Evolutionary conservation across 1,140 invertebrate species (phyloP).

Genomic region (Babylonia areolata): DNA sequence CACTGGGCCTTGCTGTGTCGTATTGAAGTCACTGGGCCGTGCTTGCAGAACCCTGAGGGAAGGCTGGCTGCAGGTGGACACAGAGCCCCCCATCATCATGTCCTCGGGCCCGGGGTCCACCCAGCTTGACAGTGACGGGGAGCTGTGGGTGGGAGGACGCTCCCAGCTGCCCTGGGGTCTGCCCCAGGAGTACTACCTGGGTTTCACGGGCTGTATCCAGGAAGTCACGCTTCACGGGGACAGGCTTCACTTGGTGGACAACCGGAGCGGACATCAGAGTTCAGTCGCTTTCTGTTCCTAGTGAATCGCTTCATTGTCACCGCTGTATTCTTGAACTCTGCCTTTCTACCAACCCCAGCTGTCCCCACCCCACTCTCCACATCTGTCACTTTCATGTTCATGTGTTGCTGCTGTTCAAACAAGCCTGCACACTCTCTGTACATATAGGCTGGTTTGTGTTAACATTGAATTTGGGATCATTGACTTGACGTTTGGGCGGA

Average conservation of each 20-base stretch:
- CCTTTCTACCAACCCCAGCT: background rate
- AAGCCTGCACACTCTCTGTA: too few relatives aligned
- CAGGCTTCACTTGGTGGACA: conserved; percentile 62
- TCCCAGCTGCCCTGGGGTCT: conserved; percentile 80
- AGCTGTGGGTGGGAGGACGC: conserved; percentile 83
- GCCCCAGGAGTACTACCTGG: conserved; percentile 79
- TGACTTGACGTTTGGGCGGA: too few relatives aligned
- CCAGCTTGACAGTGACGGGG: conserved; percentile 84
- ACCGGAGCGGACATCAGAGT: conserved; percentile 54
- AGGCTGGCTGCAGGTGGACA: conserved; percentile 84
- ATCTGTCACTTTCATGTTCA: too few relatives aligned
- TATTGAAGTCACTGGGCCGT: too few relatives aligned
- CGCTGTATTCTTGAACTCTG: background rate
- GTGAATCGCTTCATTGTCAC: background rate
- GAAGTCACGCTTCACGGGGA: conserved; percentile 62
- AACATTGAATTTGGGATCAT: too few relatives aligned
- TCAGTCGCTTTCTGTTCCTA: conserved; percentile 53
- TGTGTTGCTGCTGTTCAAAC: too few relatives aligned
- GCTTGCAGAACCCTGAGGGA: conserved; percentile 82
- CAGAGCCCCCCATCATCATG: conserved; percentile 79
- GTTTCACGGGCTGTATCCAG: conserved; percentile 81
- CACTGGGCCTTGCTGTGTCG: too few relatives aligned
- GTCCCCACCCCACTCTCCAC: background rate
- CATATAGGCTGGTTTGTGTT: too few relatives aligned
- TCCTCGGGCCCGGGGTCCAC: conserved; percentile 82